Evolutionary conservation across 2,888 invertebrate species (phyloP).

Genomic region (Phasia obesa): DNA sequence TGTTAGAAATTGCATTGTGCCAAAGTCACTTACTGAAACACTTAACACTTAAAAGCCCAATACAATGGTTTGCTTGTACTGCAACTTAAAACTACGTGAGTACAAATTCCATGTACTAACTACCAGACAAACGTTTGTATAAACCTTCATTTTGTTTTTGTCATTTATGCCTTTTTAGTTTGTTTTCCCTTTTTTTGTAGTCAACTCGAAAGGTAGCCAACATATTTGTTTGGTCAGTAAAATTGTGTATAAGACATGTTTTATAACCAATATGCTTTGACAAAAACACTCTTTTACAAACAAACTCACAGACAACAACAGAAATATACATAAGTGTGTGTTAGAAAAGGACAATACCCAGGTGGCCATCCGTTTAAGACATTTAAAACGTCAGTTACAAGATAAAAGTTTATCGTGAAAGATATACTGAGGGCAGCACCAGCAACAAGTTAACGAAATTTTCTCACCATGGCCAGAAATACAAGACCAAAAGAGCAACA

Average conservation of each 20-base stretch:
- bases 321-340: too few relatives aligned
- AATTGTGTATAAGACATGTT: conserved; percentile 60
- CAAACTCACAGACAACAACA: not conserved
- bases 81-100: not conserved
- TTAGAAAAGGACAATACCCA: too few relatives aligned
- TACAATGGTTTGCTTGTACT: not conserved
- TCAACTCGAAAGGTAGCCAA: conserved; percentile 39
- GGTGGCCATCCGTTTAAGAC: too few relatives aligned
- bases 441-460: too few relatives aligned
- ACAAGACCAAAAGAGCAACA: too few relatives aligned
- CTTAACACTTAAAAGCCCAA: not conserved
- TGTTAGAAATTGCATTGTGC: not conserved
- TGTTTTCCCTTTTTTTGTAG: not conserved
- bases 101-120: conserved; percentile 20
- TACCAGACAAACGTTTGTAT: conserved; percentile 14
- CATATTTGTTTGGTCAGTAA: conserved; percentile 43
- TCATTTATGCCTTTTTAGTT: not conserved
- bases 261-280: conserved; percentile 58
- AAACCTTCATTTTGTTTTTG: conserved; percentile 4
- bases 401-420: too few relatives aligned
- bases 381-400: too few relatives aligned
- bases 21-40: conserved; percentile 22
- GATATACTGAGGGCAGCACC: too few relatives aligned
- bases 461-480: too few relatives aligned
- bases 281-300: conserved; percentile 26